These are phyloP conservation scores for Tetragnatha montana DNA, from an alignment of 2,888 invertebrate species.

Conservation along the genomic window DNA sequence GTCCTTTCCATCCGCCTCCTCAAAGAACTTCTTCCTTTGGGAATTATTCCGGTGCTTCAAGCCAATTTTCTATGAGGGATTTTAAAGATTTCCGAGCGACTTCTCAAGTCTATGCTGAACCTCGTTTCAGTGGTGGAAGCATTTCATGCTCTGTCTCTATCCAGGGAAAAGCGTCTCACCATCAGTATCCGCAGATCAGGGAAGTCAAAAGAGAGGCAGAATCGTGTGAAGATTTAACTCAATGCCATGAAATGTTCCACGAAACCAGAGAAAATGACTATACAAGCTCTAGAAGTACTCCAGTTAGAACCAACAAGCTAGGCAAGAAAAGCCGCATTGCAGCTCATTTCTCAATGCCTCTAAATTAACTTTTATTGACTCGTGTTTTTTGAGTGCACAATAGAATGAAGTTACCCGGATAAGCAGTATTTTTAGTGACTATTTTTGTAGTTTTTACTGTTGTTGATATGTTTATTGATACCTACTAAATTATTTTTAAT, in stretches of 20 bases:
- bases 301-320: constrained; percentile 17
- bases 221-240: constrained; percentile 33
- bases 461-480: constrained; percentile 53
- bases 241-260: not conserved
- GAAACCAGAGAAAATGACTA: constrained; percentile 8
- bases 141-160: not conserved
- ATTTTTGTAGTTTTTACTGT: constrained; percentile 66
- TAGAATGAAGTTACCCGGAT: constrained; percentile 22
- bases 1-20: not conserved
- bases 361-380: constrained; percentile 49
- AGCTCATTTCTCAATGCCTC: constrained; percentile 64
- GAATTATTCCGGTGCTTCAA: constrained; percentile 8
- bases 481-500: constrained; percentile 19
- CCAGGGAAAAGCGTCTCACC: not conserved
- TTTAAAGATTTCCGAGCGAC: not conserved
- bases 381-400: constrained; percentile 44
- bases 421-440: constrained; percentile 51
- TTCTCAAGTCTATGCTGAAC: not conserved
- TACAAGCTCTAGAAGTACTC: constrained; percentile 64
- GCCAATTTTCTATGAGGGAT: constrained; percentile 30
- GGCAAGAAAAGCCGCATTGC: constrained; percentile 58
- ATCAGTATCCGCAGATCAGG: not conserved
- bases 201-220: constrained; percentile 9
- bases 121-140: not conserved
- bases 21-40: not conserved